Evolutionary conservation across 2,888 invertebrate genomes (phyloP).

Genomic region (Drosophila lacicola): DNA sequence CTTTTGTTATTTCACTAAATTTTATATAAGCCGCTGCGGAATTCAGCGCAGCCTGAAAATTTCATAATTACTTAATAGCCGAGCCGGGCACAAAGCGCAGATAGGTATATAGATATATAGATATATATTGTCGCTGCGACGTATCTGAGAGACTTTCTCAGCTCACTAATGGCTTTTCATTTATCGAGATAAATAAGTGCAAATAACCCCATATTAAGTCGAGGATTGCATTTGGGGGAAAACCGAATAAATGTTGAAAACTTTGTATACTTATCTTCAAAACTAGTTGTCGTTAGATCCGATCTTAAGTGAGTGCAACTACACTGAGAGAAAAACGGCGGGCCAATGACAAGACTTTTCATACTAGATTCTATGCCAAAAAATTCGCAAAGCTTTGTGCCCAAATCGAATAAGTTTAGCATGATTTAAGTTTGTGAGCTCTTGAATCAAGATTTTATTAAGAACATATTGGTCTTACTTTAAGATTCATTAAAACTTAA

Average conservation of each 20-base stretch:
- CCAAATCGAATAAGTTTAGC: too few species aligned
- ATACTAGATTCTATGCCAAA: too few species aligned
- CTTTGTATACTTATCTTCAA: background rate
- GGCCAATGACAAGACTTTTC: too few species aligned
- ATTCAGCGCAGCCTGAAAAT: background rate
- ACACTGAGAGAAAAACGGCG: too few species aligned
- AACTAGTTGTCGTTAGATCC: background rate
- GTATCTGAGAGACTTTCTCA: slow-evolving; percentile 18
- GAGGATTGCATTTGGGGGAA: slow-evolving; percentile 4
- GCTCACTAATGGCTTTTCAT: slow-evolving; percentile 37
- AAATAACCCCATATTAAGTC: slow-evolving; percentile 27
- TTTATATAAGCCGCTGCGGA: slow-evolving; percentile 26
- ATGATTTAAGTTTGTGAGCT: too few species aligned
- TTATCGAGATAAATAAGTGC: slow-evolving; percentile 10
- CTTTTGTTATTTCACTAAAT: slow-evolving; percentile 29
- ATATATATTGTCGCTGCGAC: slow-evolving; percentile 23
- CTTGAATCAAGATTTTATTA: too few species aligned
- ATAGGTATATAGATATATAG: background rate
- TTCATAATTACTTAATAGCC: slow-evolving; percentile 41
- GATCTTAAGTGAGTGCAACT: background rate
- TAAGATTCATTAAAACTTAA: too few species aligned
- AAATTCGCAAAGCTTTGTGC: too few species aligned
- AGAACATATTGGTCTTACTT: too few species aligned
- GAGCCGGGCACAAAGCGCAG: slow-evolving; percentile 30
- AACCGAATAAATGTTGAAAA: slow-evolving; percentile 1